Conservation (phyloP, 2,888 invertebrate species). For the Ferrisia virgata region DNA sequence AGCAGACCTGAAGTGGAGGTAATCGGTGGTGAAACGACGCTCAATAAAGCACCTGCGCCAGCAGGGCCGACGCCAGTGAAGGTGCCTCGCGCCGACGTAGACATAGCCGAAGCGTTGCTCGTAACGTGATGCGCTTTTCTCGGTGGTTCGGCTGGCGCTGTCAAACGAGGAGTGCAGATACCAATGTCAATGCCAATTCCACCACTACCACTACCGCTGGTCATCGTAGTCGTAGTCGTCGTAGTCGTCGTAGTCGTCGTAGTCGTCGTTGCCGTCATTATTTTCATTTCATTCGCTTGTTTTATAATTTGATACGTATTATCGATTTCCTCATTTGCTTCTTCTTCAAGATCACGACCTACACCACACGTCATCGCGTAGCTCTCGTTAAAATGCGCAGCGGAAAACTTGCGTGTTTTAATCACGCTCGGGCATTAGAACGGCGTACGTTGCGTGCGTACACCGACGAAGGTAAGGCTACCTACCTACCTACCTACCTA, state of each 20-base stretch:
- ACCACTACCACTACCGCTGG: no score
- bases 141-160: slow-evolving; percentile 49
- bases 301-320: slow-evolving; percentile 92
- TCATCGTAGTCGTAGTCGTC: background rate
- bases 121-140: slow-evolving; percentile 47
- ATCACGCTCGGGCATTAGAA: no score
- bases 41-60: slow-evolving; percentile 56
- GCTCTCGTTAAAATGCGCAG: no score
- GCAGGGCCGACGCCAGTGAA: slow-evolving; percentile 50
- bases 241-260: background rate
- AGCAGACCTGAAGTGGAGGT: slow-evolving; percentile 70
- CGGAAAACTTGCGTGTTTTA: no score
- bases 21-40: slow-evolving; percentile 65
- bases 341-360: slow-evolving; percentile 8
- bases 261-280: slow-evolving; percentile 45
- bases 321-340: slow-evolving; percentile 64
- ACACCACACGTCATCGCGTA: background rate
- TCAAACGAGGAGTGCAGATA: no score
- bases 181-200: no score
- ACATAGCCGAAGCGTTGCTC: slow-evolving; percentile 51
- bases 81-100: slow-evolving; percentile 27
- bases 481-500: no score
- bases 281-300: slow-evolving; percentile 80
- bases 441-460: no score
- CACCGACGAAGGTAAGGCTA: no score